Percentiles rank a stretch among this genome's conserved stretches.
These are phyloP conservation scores for Girardia tigrina DNA, from an alignment of 2,888 invertebrate genomes.

Conservation along the genomic window DNA sequence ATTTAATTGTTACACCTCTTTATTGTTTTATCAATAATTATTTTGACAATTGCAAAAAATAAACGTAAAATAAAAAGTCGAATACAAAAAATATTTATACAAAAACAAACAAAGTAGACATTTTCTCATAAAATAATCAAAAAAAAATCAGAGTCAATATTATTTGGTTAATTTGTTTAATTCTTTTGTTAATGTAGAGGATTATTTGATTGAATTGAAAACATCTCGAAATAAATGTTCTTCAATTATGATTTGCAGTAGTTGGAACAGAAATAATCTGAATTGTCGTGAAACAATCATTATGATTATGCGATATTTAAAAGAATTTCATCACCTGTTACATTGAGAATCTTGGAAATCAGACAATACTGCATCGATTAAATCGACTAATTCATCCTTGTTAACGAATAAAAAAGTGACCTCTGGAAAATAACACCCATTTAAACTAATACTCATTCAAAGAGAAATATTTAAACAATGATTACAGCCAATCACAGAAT, in stretches of 20 bases:
- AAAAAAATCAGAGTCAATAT: background rate
- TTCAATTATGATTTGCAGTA: background rate
- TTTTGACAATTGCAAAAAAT: no score
- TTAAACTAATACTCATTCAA: background rate
- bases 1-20: background rate
- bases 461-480: background rate
- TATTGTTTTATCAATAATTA: no score
- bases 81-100: background rate
- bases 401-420: background rate
- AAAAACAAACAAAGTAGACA: background rate
- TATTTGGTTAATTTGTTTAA: background rate
- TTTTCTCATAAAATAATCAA: background rate
- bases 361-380: background rate
- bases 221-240: constrained; percentile 14
- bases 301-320: background rate
- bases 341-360: constrained; percentile 9
- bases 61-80: background rate
- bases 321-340: background rate
- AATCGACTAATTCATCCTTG: constrained; percentile 14
- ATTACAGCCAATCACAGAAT: background rate
- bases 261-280: constrained; percentile 15
- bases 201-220: background rate
- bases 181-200: background rate
- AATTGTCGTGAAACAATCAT: background rate
- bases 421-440: background rate